These are phyloP conservation scores for Cantharis rufa DNA, from an alignment of 2,888 invertebrate species.

Conservation along the genomic window DNA sequence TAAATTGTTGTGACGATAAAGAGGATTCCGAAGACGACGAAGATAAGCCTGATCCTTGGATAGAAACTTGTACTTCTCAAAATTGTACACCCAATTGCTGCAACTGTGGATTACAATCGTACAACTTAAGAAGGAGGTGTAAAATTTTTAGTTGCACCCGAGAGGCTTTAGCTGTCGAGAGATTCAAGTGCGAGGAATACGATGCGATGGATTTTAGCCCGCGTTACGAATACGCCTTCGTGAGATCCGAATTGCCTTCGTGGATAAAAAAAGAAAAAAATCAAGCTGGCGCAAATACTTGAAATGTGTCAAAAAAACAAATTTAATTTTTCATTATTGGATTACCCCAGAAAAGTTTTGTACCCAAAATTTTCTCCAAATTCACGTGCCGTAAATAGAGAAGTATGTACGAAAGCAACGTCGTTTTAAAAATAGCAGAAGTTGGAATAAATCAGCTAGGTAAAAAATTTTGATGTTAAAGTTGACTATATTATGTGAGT, in stretches of 20 bases:
- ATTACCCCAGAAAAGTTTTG: not conserved
- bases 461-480: not conserved
- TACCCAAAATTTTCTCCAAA: not conserved
- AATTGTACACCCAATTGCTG: not conserved
- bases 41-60: not conserved
- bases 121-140: not conserved
- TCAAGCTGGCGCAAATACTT: constrained; percentile 7
- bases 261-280: constrained; percentile 7
- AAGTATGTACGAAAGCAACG: not conserved
- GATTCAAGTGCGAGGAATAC: not conserved
- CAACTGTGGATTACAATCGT: not conserved
- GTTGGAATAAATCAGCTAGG: not conserved
- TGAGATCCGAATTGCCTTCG: not conserved
- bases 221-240: not conserved
- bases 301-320: constrained; percentile 14
- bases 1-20: not conserved
- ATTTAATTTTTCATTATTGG: not conserved
- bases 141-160: not conserved
- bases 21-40: not conserved
- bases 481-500: not conserved
- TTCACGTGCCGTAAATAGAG: not conserved
- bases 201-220: not conserved
- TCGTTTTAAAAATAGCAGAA: not conserved
- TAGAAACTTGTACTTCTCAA: not conserved
- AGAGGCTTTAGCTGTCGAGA: not conserved